phyloP scores from a whole-genome alignment of 2,888 invertebrate species.

The Drosophila pegasa region DNA sequence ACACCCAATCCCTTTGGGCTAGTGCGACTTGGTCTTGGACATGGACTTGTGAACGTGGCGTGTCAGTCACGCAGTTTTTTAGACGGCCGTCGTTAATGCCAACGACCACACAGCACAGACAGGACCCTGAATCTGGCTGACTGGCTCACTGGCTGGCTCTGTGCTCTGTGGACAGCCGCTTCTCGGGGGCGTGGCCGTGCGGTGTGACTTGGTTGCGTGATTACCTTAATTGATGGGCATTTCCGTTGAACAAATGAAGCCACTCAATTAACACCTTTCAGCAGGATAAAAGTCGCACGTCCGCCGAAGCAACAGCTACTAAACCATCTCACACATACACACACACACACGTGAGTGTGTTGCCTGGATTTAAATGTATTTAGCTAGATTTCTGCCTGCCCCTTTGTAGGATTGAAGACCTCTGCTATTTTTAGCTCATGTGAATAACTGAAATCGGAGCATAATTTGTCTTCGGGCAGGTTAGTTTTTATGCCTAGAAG shows the following conservation, averaged over 20 bases:
- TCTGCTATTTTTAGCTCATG: not conserved
- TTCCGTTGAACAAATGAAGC: constrained; percentile 79
- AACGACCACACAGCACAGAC: constrained; percentile 65
- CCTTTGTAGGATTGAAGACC: not conserved
- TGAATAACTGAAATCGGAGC: not conserved
- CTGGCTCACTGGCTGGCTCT: constrained; percentile 5
- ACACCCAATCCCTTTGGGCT: constrained; percentile 13
- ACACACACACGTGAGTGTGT: constrained; percentile 4
- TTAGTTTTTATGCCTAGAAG: too few species aligned
- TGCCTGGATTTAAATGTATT: constrained; percentile 24
- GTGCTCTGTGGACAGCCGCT: constrained; percentile 9
- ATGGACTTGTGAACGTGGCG: constrained; percentile 50
- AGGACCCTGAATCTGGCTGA: constrained; percentile 16
- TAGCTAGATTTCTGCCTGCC: not conserved
- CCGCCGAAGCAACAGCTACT: constrained; percentile 42
- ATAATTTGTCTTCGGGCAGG: not conserved
- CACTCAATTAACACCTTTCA: constrained; percentile 81
- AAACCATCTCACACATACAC: constrained; percentile 14
- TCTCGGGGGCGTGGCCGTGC: constrained; percentile 63
- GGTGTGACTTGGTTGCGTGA: constrained; percentile 80
- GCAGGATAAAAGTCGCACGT: constrained; percentile 72
- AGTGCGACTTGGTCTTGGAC: constrained; percentile 34
- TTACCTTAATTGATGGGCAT: constrained; percentile 81
- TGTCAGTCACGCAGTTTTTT: constrained; percentile 82
- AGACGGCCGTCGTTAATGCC: constrained; percentile 66